Percentiles rank a stretch among this genome's conserved stretches.
phyloP scores from a whole-genome alignment of 2,888 invertebrate species.

The Archips xylosteana region DNA sequence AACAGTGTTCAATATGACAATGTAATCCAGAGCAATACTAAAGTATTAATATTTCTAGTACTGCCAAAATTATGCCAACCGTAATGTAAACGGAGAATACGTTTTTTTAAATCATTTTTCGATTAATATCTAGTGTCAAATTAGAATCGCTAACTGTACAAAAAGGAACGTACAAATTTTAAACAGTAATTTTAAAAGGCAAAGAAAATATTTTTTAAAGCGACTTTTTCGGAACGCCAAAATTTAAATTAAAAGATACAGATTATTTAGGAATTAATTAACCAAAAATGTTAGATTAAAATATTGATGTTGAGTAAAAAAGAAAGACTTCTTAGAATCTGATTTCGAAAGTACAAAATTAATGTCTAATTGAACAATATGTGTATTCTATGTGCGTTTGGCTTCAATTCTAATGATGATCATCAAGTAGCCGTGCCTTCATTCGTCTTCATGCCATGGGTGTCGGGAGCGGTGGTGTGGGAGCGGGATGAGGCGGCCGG shows the following conservation, averaged over 20 bases:
- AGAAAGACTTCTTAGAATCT: slow-evolving; percentile 84
- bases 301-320: slow-evolving; percentile 81
- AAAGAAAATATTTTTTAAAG: slow-evolving; percentile 84
- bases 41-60: slow-evolving; percentile 85
- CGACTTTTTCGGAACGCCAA: slow-evolving; percentile 85
- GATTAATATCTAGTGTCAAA: slow-evolving; percentile 84
- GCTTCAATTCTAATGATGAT: slow-evolving; percentile 70
- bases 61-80: slow-evolving; percentile 85
- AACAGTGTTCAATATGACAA: slow-evolving; percentile 83
- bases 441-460: slow-evolving; percentile 75
- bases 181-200: slow-evolving; percentile 78
- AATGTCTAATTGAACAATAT: slow-evolving; percentile 79
- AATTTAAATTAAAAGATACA: slow-evolving; percentile 81
- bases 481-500: slow-evolving; percentile 34
- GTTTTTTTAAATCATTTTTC: slow-evolving; percentile 81
- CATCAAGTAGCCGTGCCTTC: slow-evolving; percentile 80
- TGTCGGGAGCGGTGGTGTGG: slow-evolving; percentile 42
- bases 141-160: slow-evolving; percentile 85
- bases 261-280: slow-evolving; percentile 82
- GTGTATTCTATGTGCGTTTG: slow-evolving; percentile 81
- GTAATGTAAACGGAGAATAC: slow-evolving; percentile 77
- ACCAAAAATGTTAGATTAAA: slow-evolving; percentile 65
- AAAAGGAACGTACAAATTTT: slow-evolving; percentile 85
- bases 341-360: slow-evolving; percentile 85
- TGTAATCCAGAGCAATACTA: slow-evolving; percentile 86